Evolutionary conservation across 2,113 vertebrate genomes (phyloP), one percentile per base, ranked within the genome.

Genomic region (Tetraodon nigroviridis): DNA sequence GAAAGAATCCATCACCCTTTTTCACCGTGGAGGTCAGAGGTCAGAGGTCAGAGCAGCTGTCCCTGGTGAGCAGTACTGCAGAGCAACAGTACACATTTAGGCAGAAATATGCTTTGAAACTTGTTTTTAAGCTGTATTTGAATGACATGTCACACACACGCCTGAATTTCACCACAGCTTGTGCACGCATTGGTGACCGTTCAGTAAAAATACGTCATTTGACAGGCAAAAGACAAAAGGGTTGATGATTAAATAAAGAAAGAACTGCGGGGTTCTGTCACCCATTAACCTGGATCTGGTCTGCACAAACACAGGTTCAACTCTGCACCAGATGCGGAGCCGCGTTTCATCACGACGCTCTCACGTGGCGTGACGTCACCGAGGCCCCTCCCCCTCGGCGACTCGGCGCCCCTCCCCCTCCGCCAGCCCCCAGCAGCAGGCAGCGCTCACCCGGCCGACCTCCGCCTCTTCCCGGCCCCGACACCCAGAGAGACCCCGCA

Each of bases 371-470:
- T 56, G 27, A 77, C 87, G 87, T 87, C 85, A 90, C 70, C 60
- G 2, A 29, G 47, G 84, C 64, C 75, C 84, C 86, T 79, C 81
- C 82, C 81, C 73, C 84, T 61, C 86, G 73, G 84, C 86, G 85
- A 86, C 71, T 13, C 16, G 6, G 7, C 16, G 1, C 22, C 7
- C 58, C 73, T 51, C 48, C 63, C 61, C 52, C 64, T 73, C 71
- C 71, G 75, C 79, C 64, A 64, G 63, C 67, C 21, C 50, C 47
- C 52, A 50, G 69, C 46, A 32, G 61, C 80, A 37, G 56, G 70
- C 55, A 47, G 45, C 67, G 74, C 71, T 61, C 58, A 66, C 75
- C 60, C 61, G 68, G 51, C 63, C 58, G 61, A 81, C 76, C 77
- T 69, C 73, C 70, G 61, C 81, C 81, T 76, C 69, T 71, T 37